A percentile compares a stretch with the other conserved stretches of the same genome.
Evolutionary conservation across 2,888 invertebrate species (phyloP).

Genomic region (Ptychoptera contaminata): DNA sequence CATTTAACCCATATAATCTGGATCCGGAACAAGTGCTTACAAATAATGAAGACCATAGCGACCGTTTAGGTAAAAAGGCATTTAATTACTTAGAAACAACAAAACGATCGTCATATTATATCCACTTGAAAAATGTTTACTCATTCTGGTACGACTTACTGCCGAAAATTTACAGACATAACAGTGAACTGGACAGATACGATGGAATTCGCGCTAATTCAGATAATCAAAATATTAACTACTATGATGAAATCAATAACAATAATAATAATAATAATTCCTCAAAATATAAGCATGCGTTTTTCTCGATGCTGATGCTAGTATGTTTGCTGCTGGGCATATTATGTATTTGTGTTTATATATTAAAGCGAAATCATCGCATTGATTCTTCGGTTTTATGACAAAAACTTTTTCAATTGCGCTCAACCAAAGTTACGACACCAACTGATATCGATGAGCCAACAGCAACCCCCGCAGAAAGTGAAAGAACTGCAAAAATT

Average conservation of each 20-base stretch:
- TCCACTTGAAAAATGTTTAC: constrained; percentile 24
- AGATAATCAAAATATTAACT: background rate
- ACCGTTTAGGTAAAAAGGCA: background rate
- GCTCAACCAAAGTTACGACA: no score
- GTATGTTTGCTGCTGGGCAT: constrained; percentile 24
- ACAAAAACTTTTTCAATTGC: constrained; percentile 23
- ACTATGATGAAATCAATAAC: constrained; percentile 11
- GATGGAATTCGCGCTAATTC: background rate
- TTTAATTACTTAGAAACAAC: constrained; percentile 13
- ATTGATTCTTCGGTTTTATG: constrained; percentile 16
- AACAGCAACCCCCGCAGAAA: constrained; percentile 10
- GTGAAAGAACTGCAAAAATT: constrained; percentile 5
- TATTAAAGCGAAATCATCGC: constrained; percentile 22
- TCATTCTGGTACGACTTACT: constrained; percentile 27
- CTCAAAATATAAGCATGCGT: constrained; percentile 27
- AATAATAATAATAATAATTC: background rate
- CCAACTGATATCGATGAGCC: no score
- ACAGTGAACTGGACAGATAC: background rate
- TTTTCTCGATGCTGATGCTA: constrained; percentile 26
- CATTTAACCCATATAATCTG: background rate
- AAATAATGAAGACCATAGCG: background rate
- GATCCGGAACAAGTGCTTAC: background rate
- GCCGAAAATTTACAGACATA: constrained; percentile 14
- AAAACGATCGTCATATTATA: constrained; percentile 20
- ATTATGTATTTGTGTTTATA: constrained; percentile 26